Evolutionary conservation across 2,113 vertebrate species (phyloP).

Genomic region (Prolemur simus): DNA sequence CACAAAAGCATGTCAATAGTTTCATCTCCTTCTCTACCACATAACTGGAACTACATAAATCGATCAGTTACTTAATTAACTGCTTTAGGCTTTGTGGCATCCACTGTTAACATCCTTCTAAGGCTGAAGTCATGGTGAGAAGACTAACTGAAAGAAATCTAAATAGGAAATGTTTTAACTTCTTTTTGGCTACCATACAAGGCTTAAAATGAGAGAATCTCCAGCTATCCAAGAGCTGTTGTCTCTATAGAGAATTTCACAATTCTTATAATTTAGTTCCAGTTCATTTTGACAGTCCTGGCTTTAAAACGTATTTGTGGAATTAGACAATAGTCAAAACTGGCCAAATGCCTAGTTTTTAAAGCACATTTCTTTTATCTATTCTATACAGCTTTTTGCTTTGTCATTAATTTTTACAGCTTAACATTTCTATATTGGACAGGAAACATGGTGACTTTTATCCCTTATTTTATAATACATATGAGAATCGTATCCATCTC

Average conservation of each 20-base stretch:
- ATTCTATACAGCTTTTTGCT: constrained; percentile 56
- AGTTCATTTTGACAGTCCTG: constrained; percentile 69
- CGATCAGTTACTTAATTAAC: neutral
- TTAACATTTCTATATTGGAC: constrained; percentile 48
- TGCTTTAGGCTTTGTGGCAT: neutral
- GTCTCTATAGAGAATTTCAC: constrained; percentile 65
- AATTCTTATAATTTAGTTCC: constrained; percentile 57
- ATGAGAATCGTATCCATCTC: constrained; percentile 32
- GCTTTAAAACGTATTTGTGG: constrained; percentile 63
- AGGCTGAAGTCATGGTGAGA: constrained; percentile 17
- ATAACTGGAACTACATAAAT: neutral
- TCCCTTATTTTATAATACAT: constrained; percentile 55
- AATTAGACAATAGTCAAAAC: constrained; percentile 61
- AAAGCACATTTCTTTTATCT: constrained; percentile 55
- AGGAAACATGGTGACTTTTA: constrained; percentile 50
- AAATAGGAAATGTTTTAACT: neutral
- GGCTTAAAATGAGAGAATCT: constrained; percentile 32
- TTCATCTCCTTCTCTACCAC: neutral
- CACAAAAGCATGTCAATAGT: neutral
- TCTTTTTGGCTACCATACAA: constrained; percentile 49
- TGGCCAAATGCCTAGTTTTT: constrained; percentile 61
- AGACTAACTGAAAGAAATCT: constrained; percentile 13
- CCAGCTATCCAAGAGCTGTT: neutral
- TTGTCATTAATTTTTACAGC: constrained; percentile 75
- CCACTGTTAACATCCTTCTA: neutral